phyloP scores from a whole-genome alignment of 1,140 invertebrate genomes.

The Aphis craccivora region DNA sequence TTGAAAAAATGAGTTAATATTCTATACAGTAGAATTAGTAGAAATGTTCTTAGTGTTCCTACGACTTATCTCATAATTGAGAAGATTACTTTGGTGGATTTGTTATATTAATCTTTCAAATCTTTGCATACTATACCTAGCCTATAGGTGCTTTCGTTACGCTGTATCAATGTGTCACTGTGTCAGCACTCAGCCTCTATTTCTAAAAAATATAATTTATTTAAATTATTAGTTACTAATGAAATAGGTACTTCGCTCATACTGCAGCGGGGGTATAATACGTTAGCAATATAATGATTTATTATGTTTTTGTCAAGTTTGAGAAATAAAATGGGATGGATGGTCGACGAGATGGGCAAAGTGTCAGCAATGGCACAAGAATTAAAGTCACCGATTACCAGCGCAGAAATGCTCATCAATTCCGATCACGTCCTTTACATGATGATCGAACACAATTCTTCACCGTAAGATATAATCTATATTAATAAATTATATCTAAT shows the following conservation, averaged over 20 bases:
- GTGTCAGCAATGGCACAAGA: constrained; percentile 77
- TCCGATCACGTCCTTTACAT: constrained; percentile 75
- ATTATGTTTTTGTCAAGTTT: constrained; percentile 16
- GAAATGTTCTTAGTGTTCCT: too few species aligned
- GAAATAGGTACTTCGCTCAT: too few species aligned
- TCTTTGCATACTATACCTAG: not conserved
- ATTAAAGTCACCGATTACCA: constrained; percentile 75
- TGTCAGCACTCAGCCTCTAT: too few species aligned
- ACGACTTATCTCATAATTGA: not conserved
- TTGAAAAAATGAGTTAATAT: not conserved
- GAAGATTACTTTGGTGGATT: not conserved
- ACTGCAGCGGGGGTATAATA: not conserved
- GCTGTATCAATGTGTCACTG: too few species aligned
- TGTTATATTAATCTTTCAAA: not conserved
- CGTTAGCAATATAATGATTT: not conserved
- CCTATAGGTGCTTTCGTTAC: too few species aligned
- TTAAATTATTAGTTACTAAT: too few species aligned
- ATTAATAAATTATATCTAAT: not conserved
- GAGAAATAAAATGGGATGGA: constrained; percentile 61
- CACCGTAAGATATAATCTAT: not conserved
- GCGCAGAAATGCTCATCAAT: constrained; percentile 72
- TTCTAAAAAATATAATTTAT: too few species aligned
- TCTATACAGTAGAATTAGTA: too few species aligned
- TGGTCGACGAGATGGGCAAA: constrained; percentile 75
- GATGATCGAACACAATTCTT: constrained; percentile 62